Evolutionary conservation across 2,797 vertebrate genomes (phyloP).

Genomic region (Scarus forsteni): DNA sequence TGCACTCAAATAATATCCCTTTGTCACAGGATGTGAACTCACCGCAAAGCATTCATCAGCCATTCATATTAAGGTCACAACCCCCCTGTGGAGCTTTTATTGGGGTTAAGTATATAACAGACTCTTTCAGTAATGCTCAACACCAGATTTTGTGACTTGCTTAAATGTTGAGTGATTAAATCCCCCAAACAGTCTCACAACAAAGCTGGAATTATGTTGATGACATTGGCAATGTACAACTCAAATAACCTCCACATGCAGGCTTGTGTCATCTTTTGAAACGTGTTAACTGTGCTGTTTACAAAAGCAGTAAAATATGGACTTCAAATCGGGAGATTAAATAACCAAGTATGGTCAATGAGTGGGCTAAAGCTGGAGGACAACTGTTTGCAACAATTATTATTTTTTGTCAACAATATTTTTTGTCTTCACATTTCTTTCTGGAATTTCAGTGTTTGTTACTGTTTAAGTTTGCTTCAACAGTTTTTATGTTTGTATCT

Average conservation of each 20-base stretch:
- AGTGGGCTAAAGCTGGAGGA: too few species aligned
- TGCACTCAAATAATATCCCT: slow-evolving; percentile 42
- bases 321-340: too few species aligned
- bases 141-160: slow-evolving; percentile 50
- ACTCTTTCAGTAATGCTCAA: slow-evolving; percentile 50
- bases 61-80: slow-evolving; percentile 69
- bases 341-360: too few species aligned
- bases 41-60: slow-evolving; percentile 29
- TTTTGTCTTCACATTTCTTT: too few species aligned
- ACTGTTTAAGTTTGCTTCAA: too few species aligned
- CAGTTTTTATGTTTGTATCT: too few species aligned
- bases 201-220: slow-evolving; percentile 11
- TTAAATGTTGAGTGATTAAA: slow-evolving; percentile 41
- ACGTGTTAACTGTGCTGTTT: background rate
- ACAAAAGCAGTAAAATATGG: background rate
- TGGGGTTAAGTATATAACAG: slow-evolving; percentile 76
- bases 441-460: too few species aligned
- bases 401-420: too few species aligned
- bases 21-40: slow-evolving; percentile 27
- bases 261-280: background rate
- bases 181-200: slow-evolving; percentile 7
- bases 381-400: too few species aligned
- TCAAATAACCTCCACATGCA: background rate
- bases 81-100: slow-evolving; percentile 61
- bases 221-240: background rate